Percentiles rank a stretch among this genome's conserved stretches.
Evolutionary conservation across 1,140 invertebrate genomes (phyloP).

Genomic region (Bombus difficillimus): DNA sequence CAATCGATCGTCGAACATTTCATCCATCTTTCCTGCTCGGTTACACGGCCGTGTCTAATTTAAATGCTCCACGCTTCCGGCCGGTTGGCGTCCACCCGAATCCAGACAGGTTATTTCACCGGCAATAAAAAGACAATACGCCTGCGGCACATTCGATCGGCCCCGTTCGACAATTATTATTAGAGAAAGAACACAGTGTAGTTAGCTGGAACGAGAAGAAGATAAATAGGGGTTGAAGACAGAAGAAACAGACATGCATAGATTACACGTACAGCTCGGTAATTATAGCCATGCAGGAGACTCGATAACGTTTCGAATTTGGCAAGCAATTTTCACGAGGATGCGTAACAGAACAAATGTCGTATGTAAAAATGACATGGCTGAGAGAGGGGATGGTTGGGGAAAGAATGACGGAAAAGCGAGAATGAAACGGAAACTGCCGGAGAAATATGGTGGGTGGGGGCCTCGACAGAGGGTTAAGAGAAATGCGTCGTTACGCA

Average conservation of each 20-base stretch:
- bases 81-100: neutral
- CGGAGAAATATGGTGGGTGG: neutral
- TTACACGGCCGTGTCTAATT: conserved; percentile 48
- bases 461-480: neutral
- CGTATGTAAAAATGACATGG: neutral
- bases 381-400: neutral
- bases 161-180: conserved; percentile 19
- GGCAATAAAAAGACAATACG: conserved; percentile 48
- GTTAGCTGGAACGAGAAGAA: neutral
- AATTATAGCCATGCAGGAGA: conserved; percentile 59
- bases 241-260: neutral
- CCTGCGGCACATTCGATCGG: conserved; percentile 15
- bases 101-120: conserved; percentile 50
- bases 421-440: neutral
- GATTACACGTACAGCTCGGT: conserved; percentile 44
- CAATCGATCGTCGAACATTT: conserved; percentile 34
- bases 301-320: conserved; percentile 62
- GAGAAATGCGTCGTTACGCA: conserved; percentile 16
- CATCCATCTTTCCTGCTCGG: conserved; percentile 37
- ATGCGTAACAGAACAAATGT: conserved; percentile 10
- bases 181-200: neutral
- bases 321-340: conserved; percentile 41
- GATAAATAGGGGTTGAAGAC: neutral
- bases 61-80: conserved; percentile 39
- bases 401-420: conserved; percentile 3